phyloP scores from a whole-genome alignment of 2,888 invertebrate genomes.

The Ectemnius lituratus region DNA sequence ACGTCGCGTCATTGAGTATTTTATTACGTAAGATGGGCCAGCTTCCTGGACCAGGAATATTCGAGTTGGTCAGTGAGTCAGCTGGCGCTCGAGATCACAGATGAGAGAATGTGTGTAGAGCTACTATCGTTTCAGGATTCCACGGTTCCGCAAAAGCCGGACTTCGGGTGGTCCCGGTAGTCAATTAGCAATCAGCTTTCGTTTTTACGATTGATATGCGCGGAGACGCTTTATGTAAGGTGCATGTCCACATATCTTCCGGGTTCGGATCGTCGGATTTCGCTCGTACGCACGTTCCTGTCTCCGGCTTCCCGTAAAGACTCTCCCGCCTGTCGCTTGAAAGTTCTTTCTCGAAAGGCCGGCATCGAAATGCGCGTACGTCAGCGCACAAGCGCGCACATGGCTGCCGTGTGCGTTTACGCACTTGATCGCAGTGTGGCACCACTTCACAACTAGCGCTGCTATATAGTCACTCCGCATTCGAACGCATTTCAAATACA shows the following conservation, averaged over 20 bases:
- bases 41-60: constrained; percentile 11
- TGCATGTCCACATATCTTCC: constrained; percentile 3
- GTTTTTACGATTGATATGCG: constrained; percentile 8
- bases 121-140: background rate
- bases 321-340: constrained; percentile 47
- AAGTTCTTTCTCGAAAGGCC: constrained; percentile 43
- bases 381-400: constrained; percentile 8
- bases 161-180: constrained; percentile 1
- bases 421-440: constrained; percentile 59
- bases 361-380: constrained; percentile 3
- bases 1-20: background rate
- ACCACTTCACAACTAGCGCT: constrained; percentile 55
- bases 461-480: constrained; percentile 6
- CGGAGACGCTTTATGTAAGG: constrained; percentile 33
- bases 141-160: background rate
- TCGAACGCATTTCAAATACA: constrained; percentile 32
- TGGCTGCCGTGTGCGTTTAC: constrained; percentile 47
- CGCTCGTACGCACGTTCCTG: constrained; percentile 21
- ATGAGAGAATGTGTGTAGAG: too few relatives aligned
- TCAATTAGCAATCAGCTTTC: constrained; percentile 11
- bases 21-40: constrained; percentile 11
- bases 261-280: constrained; percentile 12
- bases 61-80: background rate
- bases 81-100: background rate
- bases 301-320: too few relatives aligned